A percentile compares a stretch with the other conserved stretches of the same genome.
phyloP scores from a whole-genome alignment of 2,113 vertebrate species.

The Charina bottae region DNA sequence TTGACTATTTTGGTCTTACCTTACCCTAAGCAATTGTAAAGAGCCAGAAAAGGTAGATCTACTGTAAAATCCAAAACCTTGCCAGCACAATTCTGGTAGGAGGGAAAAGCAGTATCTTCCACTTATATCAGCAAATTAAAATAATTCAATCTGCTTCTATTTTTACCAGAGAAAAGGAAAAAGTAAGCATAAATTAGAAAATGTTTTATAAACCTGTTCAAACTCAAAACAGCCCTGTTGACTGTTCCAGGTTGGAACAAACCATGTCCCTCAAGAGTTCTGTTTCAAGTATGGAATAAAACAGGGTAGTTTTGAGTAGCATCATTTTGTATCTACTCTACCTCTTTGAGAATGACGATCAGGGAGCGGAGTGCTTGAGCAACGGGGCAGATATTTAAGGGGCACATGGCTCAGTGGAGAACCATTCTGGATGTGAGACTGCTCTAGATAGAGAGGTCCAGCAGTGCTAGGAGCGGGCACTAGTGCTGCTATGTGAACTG shows the following conservation, averaged over 20 bases:
- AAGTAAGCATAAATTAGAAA: neutral
- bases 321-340: neutral
- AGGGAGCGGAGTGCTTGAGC: neutral
- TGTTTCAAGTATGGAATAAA: neutral
- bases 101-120: neutral
- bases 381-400: neutral
- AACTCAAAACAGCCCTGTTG: neutral
- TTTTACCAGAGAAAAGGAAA: neutral
- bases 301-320: neutral
- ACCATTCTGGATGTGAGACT: neutral
- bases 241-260: too few species aligned
- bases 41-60: neutral
- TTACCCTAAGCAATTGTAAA: neutral
- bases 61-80: neutral
- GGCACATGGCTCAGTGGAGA: neutral
- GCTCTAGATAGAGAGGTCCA: neutral
- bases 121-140: neutral
- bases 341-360: neutral
- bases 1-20: neutral
- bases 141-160: neutral
- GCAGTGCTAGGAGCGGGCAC: neutral
- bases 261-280: neutral
- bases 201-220: neutral
- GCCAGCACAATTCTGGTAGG: neutral
- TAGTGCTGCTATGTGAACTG: neutral